Base-by-base conservation (phyloP, 1,140 invertebrate genomes). In the Drosophila pseudoananassae region DNA sequence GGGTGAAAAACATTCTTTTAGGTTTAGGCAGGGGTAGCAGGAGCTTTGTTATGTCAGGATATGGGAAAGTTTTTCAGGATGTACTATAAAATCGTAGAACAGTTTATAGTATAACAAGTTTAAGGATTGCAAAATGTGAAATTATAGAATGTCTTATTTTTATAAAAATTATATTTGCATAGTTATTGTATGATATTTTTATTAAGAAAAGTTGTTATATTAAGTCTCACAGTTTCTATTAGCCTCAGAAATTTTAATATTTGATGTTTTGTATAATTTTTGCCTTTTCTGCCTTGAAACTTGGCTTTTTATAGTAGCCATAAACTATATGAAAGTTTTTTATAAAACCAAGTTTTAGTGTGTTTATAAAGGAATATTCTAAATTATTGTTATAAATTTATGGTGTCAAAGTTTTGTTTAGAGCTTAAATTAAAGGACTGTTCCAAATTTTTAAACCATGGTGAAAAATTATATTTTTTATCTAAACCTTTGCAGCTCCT, bases 261-360 rank as follows among this genome's bases (percentile, higher is more conserved):
- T 25, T 25, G 4, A 4, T 25, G 1, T 25, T 36, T 36, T 36
- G 9, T 2, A n/a, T 20, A 36, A 36, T 10, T 10, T 12, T 36
- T 36, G 20, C 20, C 20, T 1, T 20, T 20, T 20, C 20, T 20
- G 20, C 20, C 20, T 20, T 20, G 20, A 40, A 40, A 15, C 38
- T n/a, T 40, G 12, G 5, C 14, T 40, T 40, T 40, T 6, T 40
- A 40, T 40, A 40, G 12, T 3, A 40, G 5, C 5, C 4, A 14
- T n/a, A n/a, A 14, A 14, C 14, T 3, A 40, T 14, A 40, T 8
- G 8, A 14, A 3, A 10, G n/a, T 40, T 2, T 14, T 5, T 0
- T 31, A 68, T 74, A 77, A 69, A 31, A 70, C 64, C 75, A 77
- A 70, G 72, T 77, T 57, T 76, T 3, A 10, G 4, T 4, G 15